Evolutionary conservation across 2,113 vertebrate species (phyloP), one percentile per base, ranked within the genome.

Genomic region (Pagrus major): DNA sequence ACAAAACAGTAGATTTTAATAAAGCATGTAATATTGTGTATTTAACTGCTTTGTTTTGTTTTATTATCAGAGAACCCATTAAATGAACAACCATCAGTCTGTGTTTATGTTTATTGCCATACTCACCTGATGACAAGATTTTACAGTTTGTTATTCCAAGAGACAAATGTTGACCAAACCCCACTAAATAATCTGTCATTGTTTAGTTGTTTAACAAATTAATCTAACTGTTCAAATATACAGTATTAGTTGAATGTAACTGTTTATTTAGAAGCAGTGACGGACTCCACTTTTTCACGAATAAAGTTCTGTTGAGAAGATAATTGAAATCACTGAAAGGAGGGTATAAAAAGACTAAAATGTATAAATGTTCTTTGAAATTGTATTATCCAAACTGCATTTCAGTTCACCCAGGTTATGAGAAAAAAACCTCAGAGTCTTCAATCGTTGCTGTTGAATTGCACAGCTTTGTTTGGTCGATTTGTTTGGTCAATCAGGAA

Each of bases 11-110:
- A 77, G 75, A 78, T 41, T 89, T 91, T 78, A 92, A 92, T 92
- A 91, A 93, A 93, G 80, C 86, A 84, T 93, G 84, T 92, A 68
- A 84, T 84, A 71, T 78, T 88, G 58, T 75, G 82, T 80, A 67
- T 69, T 65, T 70, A 68, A 69, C 70, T 75, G 60, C 58, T 80
- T 84, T 74, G n/a, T 42, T 60, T 75, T 70, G 33, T 85, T 90
- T 81, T 76, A 61, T 88, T 70, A 29, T 60, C 31, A 52, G 60
- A 82, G 11, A 51, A 52, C 6, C 11, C 35, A 65, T 76, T 42
- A 21, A 71, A 72, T 82, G 15, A 78, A 72, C 41, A 59, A 16
- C 16, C 18, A 63, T 27, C 55, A 47, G 23, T 46, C 20, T 14
- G 23, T 51, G 25, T 56, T 65, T 39, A 20, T 59, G 49, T 65